Conservation (phyloP, 2,113 vertebrate genomes). For the Pycnonotus jocosus region DNA sequence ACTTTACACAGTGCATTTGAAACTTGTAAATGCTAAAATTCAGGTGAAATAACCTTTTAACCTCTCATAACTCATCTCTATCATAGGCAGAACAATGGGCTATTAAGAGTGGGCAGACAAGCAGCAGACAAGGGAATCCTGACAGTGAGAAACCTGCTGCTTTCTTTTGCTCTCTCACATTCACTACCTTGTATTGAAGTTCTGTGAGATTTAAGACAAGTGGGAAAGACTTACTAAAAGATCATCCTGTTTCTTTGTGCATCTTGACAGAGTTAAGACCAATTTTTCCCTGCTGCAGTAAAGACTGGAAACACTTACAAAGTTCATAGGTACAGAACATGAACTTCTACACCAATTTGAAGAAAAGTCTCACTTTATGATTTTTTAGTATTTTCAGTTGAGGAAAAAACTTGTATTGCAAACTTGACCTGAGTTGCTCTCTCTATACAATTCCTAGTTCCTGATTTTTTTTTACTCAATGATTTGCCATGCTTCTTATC, state of each 20-base stretch:
- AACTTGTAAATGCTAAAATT: not conserved
- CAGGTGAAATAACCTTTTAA: not conserved
- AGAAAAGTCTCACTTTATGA: not conserved
- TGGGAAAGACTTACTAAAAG: not conserved
- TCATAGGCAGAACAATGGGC: accelerated
- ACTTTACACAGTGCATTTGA: not conserved
- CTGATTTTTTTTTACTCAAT: not conserved
- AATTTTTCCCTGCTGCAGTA: not conserved
- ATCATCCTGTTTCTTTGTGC: not conserved
- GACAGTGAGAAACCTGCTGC: not conserved
- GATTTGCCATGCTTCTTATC: not conserved
- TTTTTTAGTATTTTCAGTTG: not conserved
- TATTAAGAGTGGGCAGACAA: not conserved
- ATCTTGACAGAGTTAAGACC: not conserved
- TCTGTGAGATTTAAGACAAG: not conserved
- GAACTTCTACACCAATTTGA: not conserved
- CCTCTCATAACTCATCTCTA: not conserved
- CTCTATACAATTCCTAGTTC: not conserved
- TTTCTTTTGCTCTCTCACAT: not conserved
- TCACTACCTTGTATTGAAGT: not conserved
- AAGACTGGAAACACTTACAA: not conserved
- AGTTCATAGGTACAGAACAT: not conserved
- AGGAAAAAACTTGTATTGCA: not conserved
- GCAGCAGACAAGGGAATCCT: not conserved
- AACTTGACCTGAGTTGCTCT: not conserved